Evolutionary conservation across 1,140 invertebrate genomes (phyloP).

Genomic region (Zaprionus tsacasi): DNA sequence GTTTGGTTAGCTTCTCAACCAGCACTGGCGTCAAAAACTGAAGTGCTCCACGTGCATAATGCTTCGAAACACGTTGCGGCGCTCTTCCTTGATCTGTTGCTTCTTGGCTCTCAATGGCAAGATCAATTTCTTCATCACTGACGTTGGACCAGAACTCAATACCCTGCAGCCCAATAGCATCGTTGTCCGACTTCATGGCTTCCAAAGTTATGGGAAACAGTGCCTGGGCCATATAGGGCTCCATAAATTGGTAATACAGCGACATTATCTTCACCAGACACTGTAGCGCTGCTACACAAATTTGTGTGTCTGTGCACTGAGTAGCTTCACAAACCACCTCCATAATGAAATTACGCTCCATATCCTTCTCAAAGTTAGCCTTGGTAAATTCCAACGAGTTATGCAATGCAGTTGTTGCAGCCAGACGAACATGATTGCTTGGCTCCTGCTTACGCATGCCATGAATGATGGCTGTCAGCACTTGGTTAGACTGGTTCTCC

Average conservation of each 20-base stretch:
- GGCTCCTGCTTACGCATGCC: constrained; percentile 95
- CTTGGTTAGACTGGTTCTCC: constrained; percentile 96
- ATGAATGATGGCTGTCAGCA: constrained; percentile 99
- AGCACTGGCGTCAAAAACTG: constrained; percentile 97
- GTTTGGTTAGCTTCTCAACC: constrained; percentile 97
- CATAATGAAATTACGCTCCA: constrained; percentile 99
- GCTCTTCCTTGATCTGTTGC: constrained; percentile 95
- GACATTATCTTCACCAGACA: constrained; percentile 99
- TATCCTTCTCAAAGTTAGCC: constrained; percentile 98
- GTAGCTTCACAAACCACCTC: constrained; percentile 98
- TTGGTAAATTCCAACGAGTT: constrained; percentile 99
- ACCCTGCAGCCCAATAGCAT: constrained; percentile 98
- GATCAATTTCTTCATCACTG: constrained; percentile 99
- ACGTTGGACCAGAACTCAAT: constrained; percentile 99
- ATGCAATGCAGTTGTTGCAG: constrained; percentile 98
- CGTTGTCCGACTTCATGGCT: constrained; percentile 98
- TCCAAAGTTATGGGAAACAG: constrained; percentile 99
- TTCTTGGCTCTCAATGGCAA: constrained; percentile 97
- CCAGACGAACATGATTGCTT: constrained; percentile 94
- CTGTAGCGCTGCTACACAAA: constrained; percentile 97
- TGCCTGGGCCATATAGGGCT: constrained; percentile 98
- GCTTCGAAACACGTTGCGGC: constrained; percentile 94
- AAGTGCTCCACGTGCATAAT: constrained; percentile 98
- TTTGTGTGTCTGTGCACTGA: constrained; percentile 93
- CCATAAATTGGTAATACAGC: constrained; percentile 99